phyloP scores from a whole-genome alignment of 1,140 invertebrate species.

The Mesaphorura yosii region DNA sequence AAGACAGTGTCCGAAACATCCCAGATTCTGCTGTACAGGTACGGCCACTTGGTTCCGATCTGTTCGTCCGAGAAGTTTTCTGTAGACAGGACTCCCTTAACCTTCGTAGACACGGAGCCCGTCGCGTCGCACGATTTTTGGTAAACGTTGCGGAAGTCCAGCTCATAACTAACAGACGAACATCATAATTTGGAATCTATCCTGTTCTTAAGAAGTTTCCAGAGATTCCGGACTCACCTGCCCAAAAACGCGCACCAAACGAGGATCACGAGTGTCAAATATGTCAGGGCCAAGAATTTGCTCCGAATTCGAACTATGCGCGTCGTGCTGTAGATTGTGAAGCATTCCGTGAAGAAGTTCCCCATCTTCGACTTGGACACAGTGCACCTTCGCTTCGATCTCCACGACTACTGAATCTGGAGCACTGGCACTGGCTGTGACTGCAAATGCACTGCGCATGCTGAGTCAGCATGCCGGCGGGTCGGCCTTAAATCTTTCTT shows the following conservation, averaged over 20 bases:
- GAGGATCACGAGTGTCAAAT: constrained; percentile 1
- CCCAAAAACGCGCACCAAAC: constrained; percentile 18
- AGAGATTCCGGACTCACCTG: constrained; percentile 6
- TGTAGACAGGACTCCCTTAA: constrained; percentile 17
- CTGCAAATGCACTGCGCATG: too few species aligned
- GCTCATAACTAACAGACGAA: constrained; percentile 8
- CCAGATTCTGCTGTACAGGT: constrained; percentile 19
- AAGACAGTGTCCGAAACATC: constrained; percentile 13
- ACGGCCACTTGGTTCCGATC: constrained; percentile 3
- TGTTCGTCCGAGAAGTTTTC: constrained; percentile 10
- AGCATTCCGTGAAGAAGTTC: neutral
- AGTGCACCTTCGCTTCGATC: too few species aligned
- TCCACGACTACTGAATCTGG: too few species aligned
- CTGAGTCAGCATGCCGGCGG: too few species aligned
- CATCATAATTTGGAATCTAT: neutral
- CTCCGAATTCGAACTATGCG: constrained; percentile 15
- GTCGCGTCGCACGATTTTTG: constrained; percentile 12
- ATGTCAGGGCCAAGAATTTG: constrained; percentile 10
- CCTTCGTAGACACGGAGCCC: constrained; percentile 13
- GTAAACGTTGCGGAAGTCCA: constrained; percentile 20
- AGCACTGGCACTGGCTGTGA: too few species aligned
- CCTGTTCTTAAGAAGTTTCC: neutral
- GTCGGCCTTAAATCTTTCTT: too few species aligned
- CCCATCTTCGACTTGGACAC: too few species aligned
- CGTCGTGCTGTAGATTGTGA: constrained; percentile 14